Conservation (phyloP, 2,888 invertebrate genomes). For the Acrobeloides nanus region DNA sequence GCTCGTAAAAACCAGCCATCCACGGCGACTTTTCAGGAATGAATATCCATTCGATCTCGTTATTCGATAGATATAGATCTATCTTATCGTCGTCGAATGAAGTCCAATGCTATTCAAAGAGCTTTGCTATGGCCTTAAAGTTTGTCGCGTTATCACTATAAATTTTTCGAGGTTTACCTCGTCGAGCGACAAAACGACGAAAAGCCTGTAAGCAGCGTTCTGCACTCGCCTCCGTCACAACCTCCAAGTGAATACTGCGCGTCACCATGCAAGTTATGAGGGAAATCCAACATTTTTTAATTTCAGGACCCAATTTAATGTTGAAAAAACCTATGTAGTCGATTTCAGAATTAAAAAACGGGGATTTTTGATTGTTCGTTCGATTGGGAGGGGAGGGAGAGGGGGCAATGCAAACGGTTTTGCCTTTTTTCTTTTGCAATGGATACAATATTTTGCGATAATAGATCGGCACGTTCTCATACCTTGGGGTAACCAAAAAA, state of each 20-base stretch:
- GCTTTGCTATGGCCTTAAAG: constrained; percentile 52
- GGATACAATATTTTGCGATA: too few species aligned
- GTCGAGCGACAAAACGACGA: constrained; percentile 45
- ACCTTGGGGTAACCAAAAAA: too few species aligned
- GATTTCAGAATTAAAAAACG: not conserved
- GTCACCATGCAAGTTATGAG: not conserved
- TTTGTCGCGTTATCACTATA: constrained; percentile 54
- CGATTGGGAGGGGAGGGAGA: not conserved
- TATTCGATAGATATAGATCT: constrained; percentile 21
- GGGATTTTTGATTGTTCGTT: not conserved
- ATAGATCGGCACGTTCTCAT: too few species aligned
- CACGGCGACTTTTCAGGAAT: not conserved
- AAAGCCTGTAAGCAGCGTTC: constrained; percentile 45
- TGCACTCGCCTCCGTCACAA: constrained; percentile 40
- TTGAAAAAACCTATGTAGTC: not conserved
- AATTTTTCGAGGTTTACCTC: constrained; percentile 40
- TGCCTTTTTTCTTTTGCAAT: not conserved
- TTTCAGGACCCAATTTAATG: not conserved
- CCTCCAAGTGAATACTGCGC: constrained; percentile 23
- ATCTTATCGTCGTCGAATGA: too few species aligned
- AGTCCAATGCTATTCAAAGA: too few species aligned
- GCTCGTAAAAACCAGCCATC: not conserved
- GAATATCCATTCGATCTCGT: not conserved
- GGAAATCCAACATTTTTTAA: not conserved
- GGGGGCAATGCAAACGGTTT: not conserved